phyloP scores from a whole-genome alignment of 2,888 invertebrate genomes.

The Zaprionus obscuricornis region DNA sequence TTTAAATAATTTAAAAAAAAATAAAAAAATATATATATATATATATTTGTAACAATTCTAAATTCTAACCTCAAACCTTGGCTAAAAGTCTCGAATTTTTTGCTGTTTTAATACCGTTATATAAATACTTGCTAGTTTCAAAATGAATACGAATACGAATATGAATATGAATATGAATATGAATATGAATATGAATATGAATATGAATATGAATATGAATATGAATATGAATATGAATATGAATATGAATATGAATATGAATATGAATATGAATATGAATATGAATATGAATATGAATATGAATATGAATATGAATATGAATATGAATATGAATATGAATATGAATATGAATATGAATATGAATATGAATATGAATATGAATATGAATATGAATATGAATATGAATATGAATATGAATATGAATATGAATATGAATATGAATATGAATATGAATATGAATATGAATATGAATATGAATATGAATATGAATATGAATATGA shows the following conservation, averaged over 20 bases:
- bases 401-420: neutral
- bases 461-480: slow-evolving; percentile 4
- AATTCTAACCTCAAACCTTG: slow-evolving; percentile 4
- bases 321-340: slow-evolving; percentile 12
- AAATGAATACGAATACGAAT: slow-evolving; percentile 7
- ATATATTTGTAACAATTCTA: too few relatives aligned
- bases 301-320: neutral
- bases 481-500: neutral
- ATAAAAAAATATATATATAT: too few relatives aligned
- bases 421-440: slow-evolving; percentile 11
- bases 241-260: neutral
- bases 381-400: slow-evolving; percentile 3
- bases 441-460: slow-evolving; percentile 4
- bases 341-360: slow-evolving; percentile 5
- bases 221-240: slow-evolving; percentile 7
- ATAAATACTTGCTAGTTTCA: slow-evolving; percentile 46
- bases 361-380: neutral
- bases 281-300: slow-evolving; percentile 2
- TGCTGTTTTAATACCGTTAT: slow-evolving; percentile 34
- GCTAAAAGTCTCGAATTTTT: slow-evolving; percentile 18
- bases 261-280: neutral
- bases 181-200: neutral
- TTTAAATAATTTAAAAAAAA: too few relatives aligned
- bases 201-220: slow-evolving; percentile 10
- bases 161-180: slow-evolving; percentile 3